Conservation (phyloP, 2,113 vertebrate genomes). For the Tragelaphus buxtoni region DNA sequence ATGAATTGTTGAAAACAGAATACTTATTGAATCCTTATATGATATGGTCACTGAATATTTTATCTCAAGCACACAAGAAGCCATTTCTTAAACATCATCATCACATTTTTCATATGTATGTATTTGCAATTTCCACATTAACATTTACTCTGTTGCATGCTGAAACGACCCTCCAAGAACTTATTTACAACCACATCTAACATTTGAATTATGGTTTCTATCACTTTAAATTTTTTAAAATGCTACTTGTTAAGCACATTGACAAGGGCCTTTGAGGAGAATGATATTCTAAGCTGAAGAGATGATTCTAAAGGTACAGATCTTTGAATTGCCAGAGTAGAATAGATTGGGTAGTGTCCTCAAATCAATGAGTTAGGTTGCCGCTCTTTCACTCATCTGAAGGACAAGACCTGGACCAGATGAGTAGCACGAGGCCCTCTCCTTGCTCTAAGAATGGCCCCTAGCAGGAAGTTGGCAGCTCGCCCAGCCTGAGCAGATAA, state of each 20-base stretch:
- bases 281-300: background rate
- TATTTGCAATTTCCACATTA: background rate
- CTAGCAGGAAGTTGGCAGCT: conserved; percentile 51
- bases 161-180: background rate
- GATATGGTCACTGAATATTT: background rate
- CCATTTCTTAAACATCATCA: background rate
- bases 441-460: conserved; percentile 37
- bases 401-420: background rate
- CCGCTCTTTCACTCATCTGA: background rate
- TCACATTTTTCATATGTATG: background rate
- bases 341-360: background rate
- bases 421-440: background rate
- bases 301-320: background rate
- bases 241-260: background rate
- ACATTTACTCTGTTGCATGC: background rate
- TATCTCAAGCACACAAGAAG: background rate
- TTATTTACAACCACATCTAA: background rate
- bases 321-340: background rate
- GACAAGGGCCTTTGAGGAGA: background rate
- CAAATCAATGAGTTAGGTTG: background rate
- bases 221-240: background rate
- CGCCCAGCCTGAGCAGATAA: conserved; percentile 56
- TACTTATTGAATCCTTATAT: background rate
- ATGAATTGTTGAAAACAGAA: background rate
- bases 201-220: background rate